Percentiles rank a stretch among this genome's conserved stretches.
Conservation (phyloP, 2,797 vertebrate species). For the Sebastiscus albofasciatus region DNA sequence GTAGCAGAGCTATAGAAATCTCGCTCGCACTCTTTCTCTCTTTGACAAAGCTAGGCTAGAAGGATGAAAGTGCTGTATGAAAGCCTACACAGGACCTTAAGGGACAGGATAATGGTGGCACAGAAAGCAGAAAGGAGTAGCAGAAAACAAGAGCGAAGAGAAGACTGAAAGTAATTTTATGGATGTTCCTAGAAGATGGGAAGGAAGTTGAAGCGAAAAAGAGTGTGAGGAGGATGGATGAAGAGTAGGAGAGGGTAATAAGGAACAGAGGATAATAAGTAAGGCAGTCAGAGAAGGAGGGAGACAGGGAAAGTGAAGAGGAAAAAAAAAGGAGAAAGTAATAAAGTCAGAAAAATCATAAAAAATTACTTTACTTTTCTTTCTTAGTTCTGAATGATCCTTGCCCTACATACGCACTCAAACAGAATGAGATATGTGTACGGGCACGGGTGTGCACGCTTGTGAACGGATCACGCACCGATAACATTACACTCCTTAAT, state of each 20-base stretch:
- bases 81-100: slow-evolving; percentile 60
- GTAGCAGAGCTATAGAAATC: slow-evolving; percentile 54
- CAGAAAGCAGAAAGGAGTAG: slow-evolving; percentile 44
- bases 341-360: slow-evolving; percentile 44
- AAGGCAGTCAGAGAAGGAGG: slow-evolving; percentile 12
- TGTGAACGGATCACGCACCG: slow-evolving; percentile 67
- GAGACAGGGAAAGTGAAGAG: slow-evolving; percentile 7
- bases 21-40: slow-evolving; percentile 40
- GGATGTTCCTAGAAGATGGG: slow-evolving; percentile 31
- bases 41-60: slow-evolving; percentile 50
- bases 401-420: slow-evolving; percentile 64
- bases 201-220: slow-evolving; percentile 27
- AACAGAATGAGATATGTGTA: slow-evolving; percentile 38
- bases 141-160: slow-evolving; percentile 48
- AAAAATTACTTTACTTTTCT: slow-evolving; percentile 57
- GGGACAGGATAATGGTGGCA: slow-evolving; percentile 64
- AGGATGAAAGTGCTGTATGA: slow-evolving; percentile 66
- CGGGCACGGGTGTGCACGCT: slow-evolving; percentile 30
- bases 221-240: slow-evolving; percentile 16
- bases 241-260: slow-evolving; percentile 19
- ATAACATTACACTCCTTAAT: slow-evolving; percentile 84
- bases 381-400: slow-evolving; percentile 61
- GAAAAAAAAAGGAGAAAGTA: slow-evolving; percentile 39
- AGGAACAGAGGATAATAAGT: slow-evolving; percentile 32
- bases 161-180: slow-evolving; percentile 47